Conservation (phyloP, 2,888 invertebrate species). For the Exocentrus adspersus region DNA sequence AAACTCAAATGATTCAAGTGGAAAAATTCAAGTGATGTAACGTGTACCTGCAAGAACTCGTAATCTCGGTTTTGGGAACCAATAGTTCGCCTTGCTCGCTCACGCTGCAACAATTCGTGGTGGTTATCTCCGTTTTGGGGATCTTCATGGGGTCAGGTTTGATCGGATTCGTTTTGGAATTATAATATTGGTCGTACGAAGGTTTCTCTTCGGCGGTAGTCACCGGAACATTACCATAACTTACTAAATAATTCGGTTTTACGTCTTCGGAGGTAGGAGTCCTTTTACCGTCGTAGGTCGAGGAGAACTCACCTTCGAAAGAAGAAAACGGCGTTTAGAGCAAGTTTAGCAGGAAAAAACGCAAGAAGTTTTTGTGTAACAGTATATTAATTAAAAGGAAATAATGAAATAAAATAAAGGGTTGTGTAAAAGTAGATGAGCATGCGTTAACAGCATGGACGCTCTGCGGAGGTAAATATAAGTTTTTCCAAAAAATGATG, state of each 20-base stretch:
- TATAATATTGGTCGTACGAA: conserved; percentile 60
- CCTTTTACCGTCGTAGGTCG: conserved; percentile 58
- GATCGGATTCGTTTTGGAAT: conserved; percentile 51
- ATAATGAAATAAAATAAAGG: too few relatives aligned
- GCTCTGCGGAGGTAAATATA: too few relatives aligned
- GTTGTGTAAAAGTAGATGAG: too few relatives aligned
- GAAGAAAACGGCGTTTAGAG: not conserved
- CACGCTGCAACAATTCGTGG: conserved; percentile 62
- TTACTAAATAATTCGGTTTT: conserved; percentile 63
- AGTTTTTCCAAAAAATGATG: too few relatives aligned
- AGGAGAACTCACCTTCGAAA: conserved; percentile 54
- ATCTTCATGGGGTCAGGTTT: conserved; percentile 65
- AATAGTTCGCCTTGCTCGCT: conserved; percentile 67
- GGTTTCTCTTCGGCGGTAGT: conserved; percentile 50
- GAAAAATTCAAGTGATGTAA: not conserved
- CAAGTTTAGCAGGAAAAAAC: not conserved
- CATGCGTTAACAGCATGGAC: too few relatives aligned
- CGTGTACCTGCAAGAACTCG: conserved; percentile 48
- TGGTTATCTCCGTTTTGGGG: conserved; percentile 65
- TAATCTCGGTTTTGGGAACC: conserved; percentile 75
- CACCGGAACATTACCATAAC: conserved; percentile 52
- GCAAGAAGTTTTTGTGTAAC: too few relatives aligned
- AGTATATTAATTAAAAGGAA: not conserved
- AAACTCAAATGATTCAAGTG: not conserved
- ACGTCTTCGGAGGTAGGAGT: conserved; percentile 59